phyloP scores from a whole-genome alignment of 2,113 vertebrate genomes.

The Bolborhynchus lineola region DNA sequence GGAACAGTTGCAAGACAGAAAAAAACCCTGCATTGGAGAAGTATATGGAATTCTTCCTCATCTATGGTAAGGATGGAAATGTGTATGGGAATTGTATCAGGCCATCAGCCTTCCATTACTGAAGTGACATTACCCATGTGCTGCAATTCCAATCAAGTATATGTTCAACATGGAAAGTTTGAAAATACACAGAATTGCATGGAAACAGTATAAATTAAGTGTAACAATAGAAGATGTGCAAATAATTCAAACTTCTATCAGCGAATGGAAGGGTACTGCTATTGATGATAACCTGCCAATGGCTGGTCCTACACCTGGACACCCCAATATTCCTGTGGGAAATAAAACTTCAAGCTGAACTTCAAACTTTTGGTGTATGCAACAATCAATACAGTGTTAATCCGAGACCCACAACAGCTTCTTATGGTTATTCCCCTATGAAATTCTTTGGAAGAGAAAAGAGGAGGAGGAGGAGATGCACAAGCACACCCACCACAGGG shows the following conservation, averaged over 20 bases:
- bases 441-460: neutral
- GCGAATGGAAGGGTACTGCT: neutral
- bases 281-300: neutral
- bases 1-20: neutral
- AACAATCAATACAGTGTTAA: neutral
- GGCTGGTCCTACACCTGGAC: neutral
- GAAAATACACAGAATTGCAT: neutral
- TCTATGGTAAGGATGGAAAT: rapidly evolving
- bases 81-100: rapidly evolving
- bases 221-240: neutral
- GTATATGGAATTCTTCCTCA: neutral
- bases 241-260: neutral
- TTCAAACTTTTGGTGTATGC: neutral
- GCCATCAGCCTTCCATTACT: too few species aligned
- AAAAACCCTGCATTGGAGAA: neutral
- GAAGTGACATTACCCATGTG: neutral
- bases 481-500: neutral
- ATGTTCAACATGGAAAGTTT: rapidly evolving
- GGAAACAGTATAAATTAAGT: neutral
- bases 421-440: neutral
- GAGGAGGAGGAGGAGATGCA: neutral
- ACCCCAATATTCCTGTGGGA: neutral
- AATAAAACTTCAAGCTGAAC: neutral
- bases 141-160: rapidly evolving
- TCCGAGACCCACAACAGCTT: neutral